Evolutionary conservation across 2,888 invertebrate species (phyloP).

Genomic region (Hetaerina titia): DNA sequence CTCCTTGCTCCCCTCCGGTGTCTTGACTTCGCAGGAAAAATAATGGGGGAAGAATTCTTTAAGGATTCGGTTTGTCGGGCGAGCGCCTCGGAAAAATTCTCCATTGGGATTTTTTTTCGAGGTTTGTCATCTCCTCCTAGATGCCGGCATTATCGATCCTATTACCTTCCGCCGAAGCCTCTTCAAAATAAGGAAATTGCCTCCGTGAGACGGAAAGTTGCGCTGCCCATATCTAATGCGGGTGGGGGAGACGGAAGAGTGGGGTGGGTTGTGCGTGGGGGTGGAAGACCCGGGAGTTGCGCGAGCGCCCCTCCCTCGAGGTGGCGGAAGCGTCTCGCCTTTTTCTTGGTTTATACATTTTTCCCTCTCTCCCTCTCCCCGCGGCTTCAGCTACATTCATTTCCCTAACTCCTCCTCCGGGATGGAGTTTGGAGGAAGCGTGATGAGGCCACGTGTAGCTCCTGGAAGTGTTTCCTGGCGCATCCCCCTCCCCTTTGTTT

Average conservation of each 20-base stretch:
- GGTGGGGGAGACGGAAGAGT: not conserved
- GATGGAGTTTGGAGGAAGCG: not conserved
- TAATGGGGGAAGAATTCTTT: too few relatives aligned
- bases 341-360: not conserved
- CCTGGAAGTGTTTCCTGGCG: not conserved
- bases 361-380: not conserved
- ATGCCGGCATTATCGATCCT: not conserved
- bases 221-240: not conserved
- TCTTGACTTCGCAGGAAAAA: too few relatives aligned
- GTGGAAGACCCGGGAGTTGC: not conserved
- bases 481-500: too few relatives aligned
- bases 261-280: not conserved
- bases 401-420: not conserved
- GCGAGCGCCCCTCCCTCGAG: not conserved
- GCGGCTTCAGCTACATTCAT: not conserved
- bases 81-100: not conserved
- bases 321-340: not conserved
- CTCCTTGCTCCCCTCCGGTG: too few relatives aligned
- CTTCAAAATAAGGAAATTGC: conserved; percentile 11
- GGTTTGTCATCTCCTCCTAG: conserved; percentile 17
- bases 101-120: not conserved
- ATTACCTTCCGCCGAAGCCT: not conserved
- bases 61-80: not conserved
- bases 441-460: conserved; percentile 1
- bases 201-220: not conserved